Percentiles rank a stretch among this genome's conserved stretches.
Conservation (phyloP, 64 coral and sea anemone genomes). For the Montipora cactus region DNA sequence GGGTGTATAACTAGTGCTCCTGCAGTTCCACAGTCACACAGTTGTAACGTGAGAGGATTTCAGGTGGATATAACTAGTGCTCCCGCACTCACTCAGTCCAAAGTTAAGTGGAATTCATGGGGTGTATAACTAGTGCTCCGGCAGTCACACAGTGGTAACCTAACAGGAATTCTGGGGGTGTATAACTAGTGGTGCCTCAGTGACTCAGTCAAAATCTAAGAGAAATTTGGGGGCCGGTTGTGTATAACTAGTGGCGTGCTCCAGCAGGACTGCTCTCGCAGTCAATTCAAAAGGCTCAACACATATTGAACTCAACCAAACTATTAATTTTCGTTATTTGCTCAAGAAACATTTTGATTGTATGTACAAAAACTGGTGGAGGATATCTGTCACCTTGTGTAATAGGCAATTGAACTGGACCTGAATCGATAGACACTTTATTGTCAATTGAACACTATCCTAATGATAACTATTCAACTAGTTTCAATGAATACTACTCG, state of each 20-base stretch:
- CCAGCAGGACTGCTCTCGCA: no score
- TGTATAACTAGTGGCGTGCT: neutral
- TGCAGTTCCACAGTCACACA: neutral
- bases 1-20: neutral
- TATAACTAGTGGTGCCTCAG: neutral
- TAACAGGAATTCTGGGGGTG: neutral
- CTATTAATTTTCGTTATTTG: conserved; percentile 6
- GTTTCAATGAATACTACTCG: neutral
- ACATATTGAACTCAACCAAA: neutral
- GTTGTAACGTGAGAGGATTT: neutral
- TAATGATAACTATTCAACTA: neutral
- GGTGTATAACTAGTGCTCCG: neutral
- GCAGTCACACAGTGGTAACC: neutral
- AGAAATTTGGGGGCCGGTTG: neutral
- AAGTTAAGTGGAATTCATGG: neutral
- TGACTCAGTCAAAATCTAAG: neutral
- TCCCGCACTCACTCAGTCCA: neutral
- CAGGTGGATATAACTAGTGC: neutral
- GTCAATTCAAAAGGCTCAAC: neutral
- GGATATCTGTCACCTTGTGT: neutral
- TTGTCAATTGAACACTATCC: neutral
- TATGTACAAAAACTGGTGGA: conserved; percentile 5
- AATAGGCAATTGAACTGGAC: neutral
- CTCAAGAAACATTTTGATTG: neutral
- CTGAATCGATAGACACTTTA: neutral